phyloP scores from a whole-genome alignment of 2,888 invertebrate genomes.

The Aleiodes testaceus region DNA sequence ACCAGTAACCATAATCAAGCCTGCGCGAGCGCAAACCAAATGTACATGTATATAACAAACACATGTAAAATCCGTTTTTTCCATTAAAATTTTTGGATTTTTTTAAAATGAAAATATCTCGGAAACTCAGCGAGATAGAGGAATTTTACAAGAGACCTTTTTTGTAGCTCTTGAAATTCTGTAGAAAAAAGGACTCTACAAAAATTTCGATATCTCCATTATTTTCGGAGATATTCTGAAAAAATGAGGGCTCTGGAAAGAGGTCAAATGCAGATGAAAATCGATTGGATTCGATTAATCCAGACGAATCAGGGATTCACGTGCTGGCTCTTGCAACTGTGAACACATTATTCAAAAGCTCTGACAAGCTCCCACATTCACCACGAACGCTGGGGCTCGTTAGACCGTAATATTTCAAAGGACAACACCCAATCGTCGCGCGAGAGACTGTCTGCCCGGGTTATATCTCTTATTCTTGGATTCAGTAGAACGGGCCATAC shows the following conservation, averaged over 20 bases:
- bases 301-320: slow-evolving; percentile 45
- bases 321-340: slow-evolving; percentile 17
- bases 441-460: slow-evolving; percentile 6
- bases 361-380: slow-evolving; percentile 43
- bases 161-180: no score
- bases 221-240: background rate
- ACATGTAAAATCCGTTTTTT: no score
- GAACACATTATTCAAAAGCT: slow-evolving; percentile 53
- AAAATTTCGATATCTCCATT: no score
- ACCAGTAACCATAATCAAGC: slow-evolving; percentile 46
- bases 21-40: slow-evolving; percentile 29
- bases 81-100: no score
- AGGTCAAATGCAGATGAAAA: slow-evolving; percentile 29
- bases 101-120: no score
- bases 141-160: no score
- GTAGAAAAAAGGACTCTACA: no score
- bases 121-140: no score
- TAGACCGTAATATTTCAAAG: slow-evolving; percentile 58
- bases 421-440: slow-evolving; percentile 51
- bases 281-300: slow-evolving; percentile 54
- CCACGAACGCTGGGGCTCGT: slow-evolving; percentile 50
- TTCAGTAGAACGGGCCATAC: background rate
- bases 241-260: slow-evolving; percentile 1
- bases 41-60: slow-evolving; percentile 19
- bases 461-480: slow-evolving; percentile 30